These are phyloP conservation scores for Limnothrissa miodon DNA, from an alignment of 2,113 vertebrate species.

Conservation along the genomic window DNA sequence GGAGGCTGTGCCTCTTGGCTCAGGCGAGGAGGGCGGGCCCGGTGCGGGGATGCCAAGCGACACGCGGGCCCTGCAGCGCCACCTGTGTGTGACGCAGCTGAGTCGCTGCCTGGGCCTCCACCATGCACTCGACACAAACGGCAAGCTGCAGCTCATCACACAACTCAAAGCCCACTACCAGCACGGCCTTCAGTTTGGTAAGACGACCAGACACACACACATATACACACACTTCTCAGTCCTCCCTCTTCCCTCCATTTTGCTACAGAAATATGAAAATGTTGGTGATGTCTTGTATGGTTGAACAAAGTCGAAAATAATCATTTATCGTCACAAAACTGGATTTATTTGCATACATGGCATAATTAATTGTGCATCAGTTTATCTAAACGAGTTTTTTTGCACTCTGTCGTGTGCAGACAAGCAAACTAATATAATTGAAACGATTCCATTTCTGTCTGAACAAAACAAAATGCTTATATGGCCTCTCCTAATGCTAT, in stretches of 20 bases:
- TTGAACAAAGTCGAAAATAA: no score
- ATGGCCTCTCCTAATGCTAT: not conserved
- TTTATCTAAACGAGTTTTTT: no score
- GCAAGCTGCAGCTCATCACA: constrained; percentile 78
- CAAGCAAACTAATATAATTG: not conserved
- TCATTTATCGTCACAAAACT: no score
- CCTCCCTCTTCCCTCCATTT: not conserved
- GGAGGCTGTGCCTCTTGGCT: constrained; percentile 78
- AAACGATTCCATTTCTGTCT: not conserved
- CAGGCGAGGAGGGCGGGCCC: constrained; percentile 68
- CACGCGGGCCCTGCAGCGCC: constrained; percentile 88
- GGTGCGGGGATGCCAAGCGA: constrained; percentile 73
- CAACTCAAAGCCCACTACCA: constrained; percentile 88
- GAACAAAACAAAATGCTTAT: not conserved
- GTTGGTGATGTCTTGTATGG: no score
- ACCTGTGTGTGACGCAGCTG: constrained; percentile 90
- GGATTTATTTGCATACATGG: no score
- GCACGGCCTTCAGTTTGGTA: constrained; percentile 90
- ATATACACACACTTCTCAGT: not conserved
- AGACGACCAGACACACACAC: constrained; percentile 49
- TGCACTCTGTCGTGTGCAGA: not conserved
- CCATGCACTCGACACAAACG: constrained; percentile 74
- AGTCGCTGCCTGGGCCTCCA: constrained; percentile 85
- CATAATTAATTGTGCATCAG: no score
- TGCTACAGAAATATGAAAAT: not conserved